Percentiles rank a stretch among this genome's conserved stretches.
phyloP scores from a whole-genome alignment of 2,888 invertebrate species.

The Buathra laborator region DNA sequence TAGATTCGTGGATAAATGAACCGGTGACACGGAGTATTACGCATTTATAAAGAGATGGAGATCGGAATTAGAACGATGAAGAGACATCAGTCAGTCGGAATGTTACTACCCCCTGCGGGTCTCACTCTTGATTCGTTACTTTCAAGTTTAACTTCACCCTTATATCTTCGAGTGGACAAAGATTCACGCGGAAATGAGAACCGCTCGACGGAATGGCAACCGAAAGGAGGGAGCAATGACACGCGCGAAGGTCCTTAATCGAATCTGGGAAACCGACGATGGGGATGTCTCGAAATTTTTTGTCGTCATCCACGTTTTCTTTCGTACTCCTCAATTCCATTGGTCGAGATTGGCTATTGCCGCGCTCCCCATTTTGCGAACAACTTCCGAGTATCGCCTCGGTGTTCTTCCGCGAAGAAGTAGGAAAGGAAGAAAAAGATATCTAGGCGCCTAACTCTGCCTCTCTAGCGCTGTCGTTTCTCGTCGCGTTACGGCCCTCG shows the following conservation, averaged over 20 bases:
- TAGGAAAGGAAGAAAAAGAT: not conserved
- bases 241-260: slow-evolving; percentile 1
- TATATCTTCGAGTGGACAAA: not conserved
- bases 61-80: too few species aligned
- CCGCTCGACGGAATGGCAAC: not conserved
- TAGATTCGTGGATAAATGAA: too few species aligned
- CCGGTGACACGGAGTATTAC: too few species aligned
- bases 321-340: not conserved
- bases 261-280: slow-evolving; percentile 3
- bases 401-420: not conserved
- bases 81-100: too few species aligned
- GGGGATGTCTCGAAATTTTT: not conserved
- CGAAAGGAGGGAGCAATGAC: not conserved
- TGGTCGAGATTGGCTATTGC: not conserved
- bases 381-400: not conserved
- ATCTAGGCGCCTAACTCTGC: not conserved
- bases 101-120: too few species aligned
- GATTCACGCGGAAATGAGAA: not conserved
- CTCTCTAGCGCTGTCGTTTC: slow-evolving; percentile 30
- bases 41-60: too few species aligned
- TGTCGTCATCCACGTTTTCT: not conserved
- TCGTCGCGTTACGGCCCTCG: slow-evolving; percentile 23
- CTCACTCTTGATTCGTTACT: not conserved
- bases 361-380: not conserved
- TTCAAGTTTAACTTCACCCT: not conserved